These are phyloP conservation scores for Hypanus sabinus DNA, from an alignment of 2,113 vertebrate species.

Conservation along the genomic window DNA sequence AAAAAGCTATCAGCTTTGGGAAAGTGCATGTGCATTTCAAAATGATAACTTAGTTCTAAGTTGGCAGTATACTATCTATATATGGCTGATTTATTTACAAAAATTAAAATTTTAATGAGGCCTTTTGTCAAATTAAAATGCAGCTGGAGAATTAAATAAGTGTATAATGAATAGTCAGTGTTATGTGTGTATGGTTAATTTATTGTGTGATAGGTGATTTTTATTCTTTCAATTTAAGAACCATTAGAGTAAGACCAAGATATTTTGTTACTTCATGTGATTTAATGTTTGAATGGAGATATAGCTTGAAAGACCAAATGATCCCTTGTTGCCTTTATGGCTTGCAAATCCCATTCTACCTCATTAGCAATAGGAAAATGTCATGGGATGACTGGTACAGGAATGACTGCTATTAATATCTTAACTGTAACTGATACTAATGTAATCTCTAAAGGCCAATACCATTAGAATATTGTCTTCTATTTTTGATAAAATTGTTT, in stretches of 20 bases:
- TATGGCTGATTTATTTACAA: background rate
- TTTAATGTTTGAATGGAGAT: background rate
- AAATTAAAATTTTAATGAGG: background rate
- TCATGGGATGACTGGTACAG: background rate
- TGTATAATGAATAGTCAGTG: background rate
- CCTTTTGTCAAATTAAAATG: background rate
- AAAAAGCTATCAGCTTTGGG: background rate
- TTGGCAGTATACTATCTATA: background rate
- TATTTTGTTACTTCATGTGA: background rate
- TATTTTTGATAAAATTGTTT: background rate
- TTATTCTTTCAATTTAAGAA: background rate
- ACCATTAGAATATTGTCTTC: background rate
- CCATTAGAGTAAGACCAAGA: background rate
- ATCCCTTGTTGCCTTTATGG: slow-evolving; percentile 13
- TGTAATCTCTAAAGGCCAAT: background rate
- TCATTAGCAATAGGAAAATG: background rate
- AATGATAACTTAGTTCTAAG: background rate
- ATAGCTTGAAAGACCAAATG: background rate
- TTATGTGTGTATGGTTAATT: background rate
- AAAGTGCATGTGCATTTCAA: background rate
- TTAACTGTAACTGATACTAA: background rate
- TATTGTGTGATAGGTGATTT: background rate
- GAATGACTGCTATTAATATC: background rate
- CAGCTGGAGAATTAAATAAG: background rate
- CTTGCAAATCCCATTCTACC: slow-evolving; percentile 14